phyloP scores from a whole-genome alignment of 2,113 vertebrate species.

The Oncorhynchus keta region DNA sequence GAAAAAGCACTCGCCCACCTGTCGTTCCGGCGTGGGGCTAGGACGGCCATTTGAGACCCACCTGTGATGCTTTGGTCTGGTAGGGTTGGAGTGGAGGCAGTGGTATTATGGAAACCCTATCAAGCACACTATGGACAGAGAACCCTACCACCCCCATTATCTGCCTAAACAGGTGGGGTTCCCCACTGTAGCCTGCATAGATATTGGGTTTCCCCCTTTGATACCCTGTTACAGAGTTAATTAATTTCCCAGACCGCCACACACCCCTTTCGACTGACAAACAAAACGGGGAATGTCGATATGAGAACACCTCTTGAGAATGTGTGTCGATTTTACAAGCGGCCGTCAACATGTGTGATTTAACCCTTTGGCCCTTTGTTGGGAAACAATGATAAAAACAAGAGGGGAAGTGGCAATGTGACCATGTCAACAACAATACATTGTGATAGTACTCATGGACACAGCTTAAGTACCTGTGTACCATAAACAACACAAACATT shows the following conservation, averaged over 20 bases:
- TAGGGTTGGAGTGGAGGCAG: not conserved
- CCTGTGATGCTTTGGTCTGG: conserved; percentile 69
- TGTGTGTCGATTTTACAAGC: conserved; percentile 67
- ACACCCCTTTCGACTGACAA: conserved; percentile 55
- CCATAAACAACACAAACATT: too few relatives aligned
- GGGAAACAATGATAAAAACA: not conserved
- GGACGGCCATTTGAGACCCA: conserved; percentile 63
- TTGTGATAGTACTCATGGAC: not conserved
- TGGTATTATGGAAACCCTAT: conserved; percentile 47
- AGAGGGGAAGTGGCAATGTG: not conserved
- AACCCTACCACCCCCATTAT: conserved; percentile 24
- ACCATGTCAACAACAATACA: not conserved
- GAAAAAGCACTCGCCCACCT: conserved; percentile 68
- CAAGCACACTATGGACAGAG: conserved; percentile 23
- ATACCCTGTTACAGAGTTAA: conserved; percentile 74
- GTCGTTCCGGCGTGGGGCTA: conserved; percentile 59
- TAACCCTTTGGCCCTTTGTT: conserved; percentile 60
- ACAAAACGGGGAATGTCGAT: conserved; percentile 58
- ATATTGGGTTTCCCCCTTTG: conserved; percentile 73
- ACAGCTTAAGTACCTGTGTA: too few relatives aligned
- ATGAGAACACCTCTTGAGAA: conserved; percentile 58
- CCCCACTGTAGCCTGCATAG: conserved; percentile 47
- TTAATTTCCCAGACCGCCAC: conserved; percentile 62
- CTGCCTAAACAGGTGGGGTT: conserved; percentile 63
- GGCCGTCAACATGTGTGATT: conserved; percentile 71